Evolutionary conservation across 2,113 vertebrate species (phyloP).

Genomic region (Mirounga angustirostris): DNA sequence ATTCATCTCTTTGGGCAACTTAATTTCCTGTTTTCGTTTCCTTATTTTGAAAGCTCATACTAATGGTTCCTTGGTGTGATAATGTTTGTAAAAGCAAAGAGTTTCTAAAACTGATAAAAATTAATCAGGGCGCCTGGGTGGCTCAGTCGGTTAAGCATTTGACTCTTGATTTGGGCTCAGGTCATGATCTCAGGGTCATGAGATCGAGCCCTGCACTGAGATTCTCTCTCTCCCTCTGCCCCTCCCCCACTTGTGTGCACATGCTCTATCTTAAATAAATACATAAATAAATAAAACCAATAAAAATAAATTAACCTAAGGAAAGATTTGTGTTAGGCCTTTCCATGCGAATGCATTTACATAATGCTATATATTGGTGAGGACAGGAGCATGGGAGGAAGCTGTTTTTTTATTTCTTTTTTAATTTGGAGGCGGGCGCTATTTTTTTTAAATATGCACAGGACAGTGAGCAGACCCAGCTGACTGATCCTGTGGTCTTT

Average conservation of each 20-base stretch:
- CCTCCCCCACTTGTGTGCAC: too few species aligned
- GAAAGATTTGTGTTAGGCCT: neutral
- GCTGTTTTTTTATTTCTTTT: neutral
- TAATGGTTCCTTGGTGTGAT: neutral
- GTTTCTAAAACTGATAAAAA: conserved; percentile 15
- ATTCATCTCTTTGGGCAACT: conserved; percentile 27
- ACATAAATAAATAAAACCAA: neutral
- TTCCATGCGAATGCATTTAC: neutral
- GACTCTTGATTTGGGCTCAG: too few species aligned
- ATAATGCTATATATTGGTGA: neutral
- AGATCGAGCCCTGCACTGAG: too few species aligned
- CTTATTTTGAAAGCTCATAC: neutral
- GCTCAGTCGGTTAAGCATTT: too few species aligned
- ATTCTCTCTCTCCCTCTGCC: too few species aligned
- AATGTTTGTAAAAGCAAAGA: conserved; percentile 34
- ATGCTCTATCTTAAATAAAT: neutral
- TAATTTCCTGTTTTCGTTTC: conserved; percentile 34
- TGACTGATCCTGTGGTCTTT: conserved; percentile 17
- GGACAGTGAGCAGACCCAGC: neutral
- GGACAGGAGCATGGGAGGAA: neutral
- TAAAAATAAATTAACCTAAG: neutral
- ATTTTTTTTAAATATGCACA: neutral
- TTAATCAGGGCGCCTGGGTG: neutral
- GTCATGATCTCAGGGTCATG: too few species aligned
- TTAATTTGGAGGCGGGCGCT: neutral